Base-by-base conservation (phyloP, 2,797 vertebrate genomes). In the Mus minutoides region DNA sequence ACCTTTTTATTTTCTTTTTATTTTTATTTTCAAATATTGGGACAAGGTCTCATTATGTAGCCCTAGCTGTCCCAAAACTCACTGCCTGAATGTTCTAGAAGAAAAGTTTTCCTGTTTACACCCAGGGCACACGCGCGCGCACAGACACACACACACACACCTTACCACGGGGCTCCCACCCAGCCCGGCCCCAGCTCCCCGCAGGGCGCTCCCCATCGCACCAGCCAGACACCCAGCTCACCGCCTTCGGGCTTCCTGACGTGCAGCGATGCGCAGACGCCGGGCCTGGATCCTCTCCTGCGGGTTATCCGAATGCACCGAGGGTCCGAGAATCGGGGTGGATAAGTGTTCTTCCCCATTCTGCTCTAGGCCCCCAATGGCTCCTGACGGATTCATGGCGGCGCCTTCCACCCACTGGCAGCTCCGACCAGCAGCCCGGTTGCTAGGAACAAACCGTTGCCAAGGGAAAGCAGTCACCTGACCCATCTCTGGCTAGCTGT, bases 201-300 rank as follows among this genome's bases (percentile, higher is more conserved):
- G 3, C 54, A 1, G 4, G 49, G 37, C 37, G 22, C 4, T 24
- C 8, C 22, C 3, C 31, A 11, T 0, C 1, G 1, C 54, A 7
- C 31, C 17, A 43, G 9, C 64, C 62, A 0, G 0, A n/a, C 75
- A 24, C 12, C 58, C 49, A 0, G 60, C 98, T 98, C 95, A 99
- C 99, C 98, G 97, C 94, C 97, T 97, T 94, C 97, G 97, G 90
- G 98, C 97, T 79, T 99, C 98, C 1, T 95, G 90, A 62, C 97
- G 97, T 8, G 96, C 96, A 0, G 98, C 97, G 67, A 98, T 98
- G 31, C 99, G 98, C 13, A 97, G 97, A 21, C 99, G 98, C 17
- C 99, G 98, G 3, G 98, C 98, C 83, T 97, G 97, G 76, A 99
- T 99, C 37, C 99, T 98, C 92, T 99, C 98, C 90, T 98, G 97